Base-by-base conservation (phyloP, 2,113 vertebrate genomes). In the Stegastes partitus region DNA sequence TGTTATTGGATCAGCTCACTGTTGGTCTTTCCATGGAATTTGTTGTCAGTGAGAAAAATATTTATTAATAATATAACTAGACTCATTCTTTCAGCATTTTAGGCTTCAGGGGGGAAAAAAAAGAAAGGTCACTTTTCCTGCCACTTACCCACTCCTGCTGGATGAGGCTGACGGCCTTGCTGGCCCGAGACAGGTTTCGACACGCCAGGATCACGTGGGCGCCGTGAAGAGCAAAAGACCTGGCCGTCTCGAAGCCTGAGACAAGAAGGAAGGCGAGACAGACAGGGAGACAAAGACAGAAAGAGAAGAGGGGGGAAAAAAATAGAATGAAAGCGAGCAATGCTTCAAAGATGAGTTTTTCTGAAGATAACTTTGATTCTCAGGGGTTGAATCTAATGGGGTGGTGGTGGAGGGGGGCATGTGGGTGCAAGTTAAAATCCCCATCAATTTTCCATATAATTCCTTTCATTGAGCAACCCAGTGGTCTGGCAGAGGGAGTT, bases 211-310 rank as follows among this genome's bases (percentile, higher is more conserved):
- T 95, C 55, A 99, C 97, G 0, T 95, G 92, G 0, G 97, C 97
- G 14, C 98, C 98, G 0, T 99, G 98, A 50, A 99, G 96, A 37
- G 98, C 97, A 25, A 99, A 96, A 59, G 98, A 97, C 85, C 96
- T 96, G 3, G 98, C 97, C 0, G 97, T 97, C 91, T 99, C 98
- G 77, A 98, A 98, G 83, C 98, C 98, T 99, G 71, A 1, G 61
- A 87, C 49, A 56, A n/a, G 1, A 49, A 56, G 31, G n/a, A 39
- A n/a, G n/a, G 37, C 9, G 37, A 71, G 64, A 63, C 19, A 76
- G 45, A 82, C 25, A 85, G 37, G 53, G 42, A 65, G 83, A 65
- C 19, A 74, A 47, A 62, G 65, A 82, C 53, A 51, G 11, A 79
- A 22, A 50, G 37, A 74, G 31, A 65, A 34, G 3, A 31, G 61